phyloP scores from a whole-genome alignment of 2,113 vertebrate species.

The Propithecus coquereli region DNA sequence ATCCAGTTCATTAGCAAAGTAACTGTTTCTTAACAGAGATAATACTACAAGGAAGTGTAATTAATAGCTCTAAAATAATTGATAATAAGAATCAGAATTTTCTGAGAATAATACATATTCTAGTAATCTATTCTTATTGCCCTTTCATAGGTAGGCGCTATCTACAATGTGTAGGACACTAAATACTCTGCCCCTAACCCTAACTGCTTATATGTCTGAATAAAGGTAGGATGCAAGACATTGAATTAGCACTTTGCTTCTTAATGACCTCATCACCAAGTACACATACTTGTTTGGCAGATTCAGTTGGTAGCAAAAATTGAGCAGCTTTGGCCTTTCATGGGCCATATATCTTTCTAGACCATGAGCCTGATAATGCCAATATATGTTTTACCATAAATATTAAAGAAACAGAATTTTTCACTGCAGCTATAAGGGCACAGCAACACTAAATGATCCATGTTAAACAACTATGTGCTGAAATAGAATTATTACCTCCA shows the following conservation, averaged over 20 bases:
- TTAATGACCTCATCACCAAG: background rate
- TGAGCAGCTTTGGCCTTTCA: background rate
- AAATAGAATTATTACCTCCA: background rate
- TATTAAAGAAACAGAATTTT: background rate
- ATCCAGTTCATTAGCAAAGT: slow-evolving; percentile 39
- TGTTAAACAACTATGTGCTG: background rate
- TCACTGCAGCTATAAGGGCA: background rate
- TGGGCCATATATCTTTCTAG: background rate
- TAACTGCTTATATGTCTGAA: background rate
- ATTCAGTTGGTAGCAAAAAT: background rate
- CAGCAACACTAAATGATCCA: background rate
- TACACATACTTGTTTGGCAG: background rate
- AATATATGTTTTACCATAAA: background rate
- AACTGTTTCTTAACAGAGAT: slow-evolving; percentile 63
- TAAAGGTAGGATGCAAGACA: background rate
- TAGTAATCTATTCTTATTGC: background rate
- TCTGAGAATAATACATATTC: background rate
- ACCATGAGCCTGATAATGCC: background rate
- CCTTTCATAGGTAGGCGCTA: background rate
- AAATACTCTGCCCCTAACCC: background rate
- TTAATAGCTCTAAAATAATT: slow-evolving; percentile 37
- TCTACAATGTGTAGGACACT: background rate
- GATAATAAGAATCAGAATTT: background rate
- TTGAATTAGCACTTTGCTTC: background rate
- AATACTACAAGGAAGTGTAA: slow-evolving; percentile 53